phyloP scores from a whole-genome alignment of 2,888 invertebrate species.

The Agrilus cyanescens region DNA sequence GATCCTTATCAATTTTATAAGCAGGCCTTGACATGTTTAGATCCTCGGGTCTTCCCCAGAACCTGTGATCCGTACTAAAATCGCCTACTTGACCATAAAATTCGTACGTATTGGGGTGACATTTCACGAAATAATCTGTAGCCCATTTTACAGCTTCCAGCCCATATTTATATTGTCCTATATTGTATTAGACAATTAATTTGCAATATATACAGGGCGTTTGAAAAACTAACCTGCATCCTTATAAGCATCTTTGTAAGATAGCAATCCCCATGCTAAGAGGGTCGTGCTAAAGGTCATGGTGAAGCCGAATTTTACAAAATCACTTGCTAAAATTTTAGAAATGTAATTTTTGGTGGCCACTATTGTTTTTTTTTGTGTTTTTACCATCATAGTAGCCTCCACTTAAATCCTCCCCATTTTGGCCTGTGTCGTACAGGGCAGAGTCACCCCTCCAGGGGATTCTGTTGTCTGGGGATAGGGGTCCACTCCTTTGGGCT shows the following conservation, averaged over 20 bases:
- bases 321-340: slow-evolving; percentile 40
- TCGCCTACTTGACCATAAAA: slow-evolving; percentile 47
- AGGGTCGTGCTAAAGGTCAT: slow-evolving; percentile 44
- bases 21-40: slow-evolving; percentile 44
- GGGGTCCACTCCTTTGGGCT: slow-evolving; percentile 42
- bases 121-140: slow-evolving; percentile 48
- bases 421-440: slow-evolving; percentile 35
- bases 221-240: slow-evolving; percentile 28
- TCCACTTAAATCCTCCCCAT: slow-evolving; percentile 43
- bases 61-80: slow-evolving; percentile 43
- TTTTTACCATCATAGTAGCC: slow-evolving; percentile 46
- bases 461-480: slow-evolving; percentile 39
- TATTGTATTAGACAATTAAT: slow-evolving; percentile 5
- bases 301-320: slow-evolving; percentile 45
- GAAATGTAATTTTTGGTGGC: no score
- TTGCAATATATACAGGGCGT: no score
- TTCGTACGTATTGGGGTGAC: slow-evolving; percentile 38
- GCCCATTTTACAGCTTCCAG: slow-evolving; percentile 43
- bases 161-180: slow-evolving; percentile 35
- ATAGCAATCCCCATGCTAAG: slow-evolving; percentile 41
- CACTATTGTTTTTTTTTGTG: no score
- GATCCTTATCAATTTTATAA: slow-evolving; percentile 41
- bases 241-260: slow-evolving; percentile 39
- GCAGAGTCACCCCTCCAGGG: slow-evolving; percentile 44
- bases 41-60: slow-evolving; percentile 52